Evolutionary conservation across 1,140 invertebrate species (phyloP).

Genomic region (Conus betulinus): DNA sequence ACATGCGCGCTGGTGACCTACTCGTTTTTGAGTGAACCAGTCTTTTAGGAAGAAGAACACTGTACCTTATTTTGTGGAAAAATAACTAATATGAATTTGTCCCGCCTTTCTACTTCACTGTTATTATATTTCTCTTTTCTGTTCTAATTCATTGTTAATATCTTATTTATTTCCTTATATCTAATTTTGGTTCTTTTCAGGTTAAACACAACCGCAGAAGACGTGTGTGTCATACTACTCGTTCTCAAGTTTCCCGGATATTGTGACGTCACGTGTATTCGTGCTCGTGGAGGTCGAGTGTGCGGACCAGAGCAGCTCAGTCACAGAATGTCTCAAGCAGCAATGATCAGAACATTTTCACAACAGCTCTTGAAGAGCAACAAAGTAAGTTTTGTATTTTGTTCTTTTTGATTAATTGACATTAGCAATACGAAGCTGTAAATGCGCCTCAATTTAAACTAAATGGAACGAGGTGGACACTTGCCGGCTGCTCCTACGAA

Average conservation of each 20-base stretch:
- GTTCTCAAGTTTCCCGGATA: background rate
- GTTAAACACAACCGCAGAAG: background rate
- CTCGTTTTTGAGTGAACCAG: too few relatives aligned
- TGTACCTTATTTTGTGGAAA: too few relatives aligned
- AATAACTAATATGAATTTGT: too few relatives aligned
- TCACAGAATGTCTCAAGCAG: slow-evolving; percentile 23
- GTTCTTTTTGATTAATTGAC: too few relatives aligned
- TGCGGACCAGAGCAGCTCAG: background rate
- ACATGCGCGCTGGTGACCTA: too few relatives aligned
- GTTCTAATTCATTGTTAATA: background rate
- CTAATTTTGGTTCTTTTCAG: background rate
- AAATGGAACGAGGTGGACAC: too few relatives aligned
- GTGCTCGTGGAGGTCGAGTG: slow-evolving; percentile 27
- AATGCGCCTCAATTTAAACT: too few relatives aligned
- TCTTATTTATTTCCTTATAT: background rate
- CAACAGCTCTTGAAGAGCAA: slow-evolving; percentile 1
- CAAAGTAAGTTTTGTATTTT: slow-evolving; percentile 5
- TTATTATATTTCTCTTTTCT: background rate
- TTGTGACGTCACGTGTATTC: slow-evolving; percentile 12
- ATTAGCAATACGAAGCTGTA: too few relatives aligned
- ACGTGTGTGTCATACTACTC: background rate
- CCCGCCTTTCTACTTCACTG: too few relatives aligned
- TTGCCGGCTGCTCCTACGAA: background rate
- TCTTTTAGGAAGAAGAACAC: too few relatives aligned
- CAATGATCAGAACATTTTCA: slow-evolving; percentile 22